Percentiles rank a stretch among this genome's conserved stretches.
These are phyloP conservation scores for Pseudomyrmex concolor DNA, from an alignment of 1,140 invertebrate genomes.

Conservation along the genomic window DNA sequence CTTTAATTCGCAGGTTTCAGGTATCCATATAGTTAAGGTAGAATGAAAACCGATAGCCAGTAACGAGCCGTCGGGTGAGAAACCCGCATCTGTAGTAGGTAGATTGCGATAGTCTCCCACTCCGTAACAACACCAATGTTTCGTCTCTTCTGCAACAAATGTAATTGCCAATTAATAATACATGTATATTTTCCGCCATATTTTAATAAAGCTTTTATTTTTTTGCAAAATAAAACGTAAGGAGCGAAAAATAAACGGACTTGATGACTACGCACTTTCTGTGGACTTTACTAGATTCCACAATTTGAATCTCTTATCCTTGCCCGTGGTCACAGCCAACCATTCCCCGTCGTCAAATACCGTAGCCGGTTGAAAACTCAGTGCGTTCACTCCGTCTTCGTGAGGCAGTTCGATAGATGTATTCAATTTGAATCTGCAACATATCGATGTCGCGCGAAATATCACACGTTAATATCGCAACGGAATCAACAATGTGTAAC, in stretches of 20 bases:
- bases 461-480: conserved; percentile 37
- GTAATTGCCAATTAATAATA: conserved; percentile 58
- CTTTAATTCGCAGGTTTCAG: conserved; percentile 86
- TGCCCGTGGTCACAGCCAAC: conserved; percentile 88
- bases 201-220: conserved; percentile 12
- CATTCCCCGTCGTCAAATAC: conserved; percentile 81
- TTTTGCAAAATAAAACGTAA: conserved; percentile 20
- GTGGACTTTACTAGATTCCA: conserved; percentile 88
- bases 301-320: conserved; percentile 90
- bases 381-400: conserved; percentile 86
- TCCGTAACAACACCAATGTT: conserved; percentile 89
- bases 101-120: conserved; percentile 88
- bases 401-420: conserved; percentile 91
- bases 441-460: conserved; percentile 16
- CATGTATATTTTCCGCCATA: conserved; percentile 45
- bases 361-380: conserved; percentile 87
- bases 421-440: conserved; percentile 88
- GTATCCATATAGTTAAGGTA: conserved; percentile 90
- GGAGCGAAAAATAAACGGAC: no score
- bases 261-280: conserved; percentile 81
- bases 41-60: conserved; percentile 89
- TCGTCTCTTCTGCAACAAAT: conserved; percentile 81
- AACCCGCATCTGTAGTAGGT: conserved; percentile 86
- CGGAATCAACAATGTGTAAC: conserved; percentile 4
- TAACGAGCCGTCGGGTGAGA: conserved; percentile 91